Evolutionary conservation across 2,888 invertebrate genomes (phyloP).

Genomic region (Polyommatus iphigenia): DNA sequence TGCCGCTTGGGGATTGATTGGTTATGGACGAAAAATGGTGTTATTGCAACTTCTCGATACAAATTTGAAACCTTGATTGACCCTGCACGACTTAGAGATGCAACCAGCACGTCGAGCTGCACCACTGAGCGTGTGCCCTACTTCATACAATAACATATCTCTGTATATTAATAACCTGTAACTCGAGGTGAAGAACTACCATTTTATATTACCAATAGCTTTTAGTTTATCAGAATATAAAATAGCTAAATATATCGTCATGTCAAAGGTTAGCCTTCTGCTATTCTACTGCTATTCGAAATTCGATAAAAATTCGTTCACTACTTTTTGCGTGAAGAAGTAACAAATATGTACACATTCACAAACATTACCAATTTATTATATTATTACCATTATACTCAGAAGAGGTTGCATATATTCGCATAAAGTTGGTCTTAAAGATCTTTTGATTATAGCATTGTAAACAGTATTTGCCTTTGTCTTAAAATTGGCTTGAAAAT

Average conservation of each 20-base stretch:
- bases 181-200: background rate
- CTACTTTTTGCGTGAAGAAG: background rate
- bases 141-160: slow-evolving; percentile 12
- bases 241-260: background rate
- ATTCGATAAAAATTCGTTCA: background rate
- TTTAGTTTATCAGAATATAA: background rate
- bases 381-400: too few species aligned
- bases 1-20: too few species aligned
- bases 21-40: too few species aligned
- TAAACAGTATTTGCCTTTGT: background rate
- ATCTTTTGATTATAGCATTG: background rate
- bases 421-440: background rate
- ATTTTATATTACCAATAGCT: background rate
- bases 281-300: background rate
- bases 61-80: background rate
- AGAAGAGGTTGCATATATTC: too few species aligned
- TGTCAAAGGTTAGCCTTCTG: background rate
- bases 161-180: slow-evolving; percentile 19
- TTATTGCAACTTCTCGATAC: too few species aligned
- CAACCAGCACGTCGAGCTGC: background rate
- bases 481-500: too few species aligned
- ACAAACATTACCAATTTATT: background rate
- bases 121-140: background rate
- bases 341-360: background rate
- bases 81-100: background rate